Evolutionary conservation across 2,113 vertebrate genomes (phyloP).

Genomic region (Crotalus viridis): DNA sequence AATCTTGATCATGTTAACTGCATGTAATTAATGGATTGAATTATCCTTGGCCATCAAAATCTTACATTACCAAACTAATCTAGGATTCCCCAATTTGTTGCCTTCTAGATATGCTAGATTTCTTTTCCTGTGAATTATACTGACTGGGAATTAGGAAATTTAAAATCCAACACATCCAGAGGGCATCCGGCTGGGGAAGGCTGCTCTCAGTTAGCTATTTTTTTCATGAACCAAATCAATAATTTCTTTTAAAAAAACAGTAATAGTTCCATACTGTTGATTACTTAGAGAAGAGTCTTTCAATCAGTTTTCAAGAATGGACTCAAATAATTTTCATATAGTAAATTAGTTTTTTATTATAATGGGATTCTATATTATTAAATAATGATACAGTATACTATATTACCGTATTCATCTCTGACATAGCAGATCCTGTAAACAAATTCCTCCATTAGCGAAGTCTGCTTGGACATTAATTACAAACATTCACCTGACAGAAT

Average conservation of each 20-base stretch:
- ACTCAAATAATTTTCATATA: not conserved
- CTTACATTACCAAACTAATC: not conserved
- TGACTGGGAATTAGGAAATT: not conserved
- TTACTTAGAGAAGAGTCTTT: constrained; percentile 45
- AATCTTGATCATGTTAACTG: not conserved
- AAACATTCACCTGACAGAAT: constrained; percentile 27
- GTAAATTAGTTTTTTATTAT: constrained; percentile 20
- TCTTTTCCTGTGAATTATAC: not conserved
- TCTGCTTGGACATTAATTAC: constrained; percentile 14
- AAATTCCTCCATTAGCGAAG: not conserved
- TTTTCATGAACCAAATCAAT: constrained; percentile 2
- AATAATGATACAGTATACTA: not conserved
- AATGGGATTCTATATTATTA: not conserved
- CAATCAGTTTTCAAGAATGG: constrained; percentile 9
- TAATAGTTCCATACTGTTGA: not conserved
- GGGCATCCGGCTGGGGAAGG: not conserved
- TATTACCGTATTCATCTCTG: constrained; percentile 14
- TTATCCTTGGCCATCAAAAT: not conserved
- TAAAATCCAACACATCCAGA: not conserved
- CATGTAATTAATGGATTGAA: not conserved
- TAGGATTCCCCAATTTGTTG: not conserved
- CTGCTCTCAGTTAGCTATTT: not conserved
- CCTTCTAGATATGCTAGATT: not conserved
- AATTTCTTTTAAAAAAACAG: not conserved
- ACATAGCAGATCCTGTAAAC: not conserved